phyloP scores from a whole-genome alignment of 1,140 invertebrate genomes.

The Heliothis subflexa region DNA sequence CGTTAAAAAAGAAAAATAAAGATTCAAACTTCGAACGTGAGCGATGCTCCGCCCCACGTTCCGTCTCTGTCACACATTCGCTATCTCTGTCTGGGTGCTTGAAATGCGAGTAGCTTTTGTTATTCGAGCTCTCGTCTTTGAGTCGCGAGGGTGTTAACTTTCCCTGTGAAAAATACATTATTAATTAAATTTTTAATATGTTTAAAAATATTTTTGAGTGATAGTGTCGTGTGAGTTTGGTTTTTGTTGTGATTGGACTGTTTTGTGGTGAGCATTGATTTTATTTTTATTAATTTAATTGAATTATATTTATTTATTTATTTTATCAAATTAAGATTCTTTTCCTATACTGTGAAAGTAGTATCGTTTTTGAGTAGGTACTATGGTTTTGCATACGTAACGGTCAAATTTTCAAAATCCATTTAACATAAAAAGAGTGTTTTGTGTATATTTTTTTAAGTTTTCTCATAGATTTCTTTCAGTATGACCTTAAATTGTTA shows the following conservation, averaged over 20 bases:
- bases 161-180: constrained; percentile 24
- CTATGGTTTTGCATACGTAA: too few species aligned
- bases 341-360: too few species aligned
- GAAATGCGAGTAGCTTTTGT: constrained; percentile 73
- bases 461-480: too few species aligned
- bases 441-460: too few species aligned
- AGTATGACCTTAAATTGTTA: too few species aligned
- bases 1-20: constrained; percentile 60
- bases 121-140: constrained; percentile 72
- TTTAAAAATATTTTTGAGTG: constrained; percentile 5
- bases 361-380: too few species aligned
- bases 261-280: background rate
- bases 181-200: constrained; percentile 27
- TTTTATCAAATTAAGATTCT: too few species aligned
- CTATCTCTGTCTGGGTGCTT: constrained; percentile 60
- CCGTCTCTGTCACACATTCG: constrained; percentile 59
- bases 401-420: too few species aligned
- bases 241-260: background rate
- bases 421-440: too few species aligned
- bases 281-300: background rate
- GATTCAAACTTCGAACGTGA: constrained; percentile 57
- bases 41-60: constrained; percentile 66
- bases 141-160: constrained; percentile 68
- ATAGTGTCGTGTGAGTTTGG: constrained; percentile 14
- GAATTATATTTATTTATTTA: background rate